A percentile compares a stretch with the other conserved stretches of the same genome.
Conservation (phyloP, 2,888 invertebrate species). For the Galeruca laticollis region DNA sequence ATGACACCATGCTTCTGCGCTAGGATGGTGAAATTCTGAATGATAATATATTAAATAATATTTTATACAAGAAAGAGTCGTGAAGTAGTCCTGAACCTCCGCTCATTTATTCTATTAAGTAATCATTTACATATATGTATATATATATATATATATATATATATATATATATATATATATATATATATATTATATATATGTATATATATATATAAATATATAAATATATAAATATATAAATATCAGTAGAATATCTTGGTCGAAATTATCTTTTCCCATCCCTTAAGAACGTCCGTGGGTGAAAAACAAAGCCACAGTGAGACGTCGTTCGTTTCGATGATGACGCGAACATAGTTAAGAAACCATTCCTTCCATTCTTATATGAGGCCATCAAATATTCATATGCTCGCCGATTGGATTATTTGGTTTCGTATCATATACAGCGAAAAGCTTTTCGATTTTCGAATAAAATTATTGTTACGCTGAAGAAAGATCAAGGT, state of each 20-base stretch:
- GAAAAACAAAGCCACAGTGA: conserved; percentile 4
- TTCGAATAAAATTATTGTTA: conserved; percentile 33
- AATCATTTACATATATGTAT: too few relatives aligned
- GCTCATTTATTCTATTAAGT: too few relatives aligned
- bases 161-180: too few relatives aligned
- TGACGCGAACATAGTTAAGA: conserved; percentile 39
- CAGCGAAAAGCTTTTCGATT: conserved; percentile 46
- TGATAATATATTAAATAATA: too few relatives aligned
- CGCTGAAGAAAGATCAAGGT: background rate
- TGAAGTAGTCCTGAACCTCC: too few relatives aligned
- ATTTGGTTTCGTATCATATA: conserved; percentile 36
- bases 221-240: too few relatives aligned
- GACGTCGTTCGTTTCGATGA: background rate
- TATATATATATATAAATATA: too few relatives aligned
- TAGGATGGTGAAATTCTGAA: too few relatives aligned
- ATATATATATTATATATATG: too few relatives aligned
- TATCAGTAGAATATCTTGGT: background rate
- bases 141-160: too few relatives aligned
- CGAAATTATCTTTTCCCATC: background rate
- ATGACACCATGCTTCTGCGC: too few relatives aligned
- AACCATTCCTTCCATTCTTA: conserved; percentile 45
- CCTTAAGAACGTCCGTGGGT: background rate
- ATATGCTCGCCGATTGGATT: conserved; percentile 41
- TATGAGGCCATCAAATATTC: conserved; percentile 51
- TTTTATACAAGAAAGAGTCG: too few relatives aligned